Conservation (phyloP, 1,140 invertebrate genomes). For the Spodoptera litura region DNA sequence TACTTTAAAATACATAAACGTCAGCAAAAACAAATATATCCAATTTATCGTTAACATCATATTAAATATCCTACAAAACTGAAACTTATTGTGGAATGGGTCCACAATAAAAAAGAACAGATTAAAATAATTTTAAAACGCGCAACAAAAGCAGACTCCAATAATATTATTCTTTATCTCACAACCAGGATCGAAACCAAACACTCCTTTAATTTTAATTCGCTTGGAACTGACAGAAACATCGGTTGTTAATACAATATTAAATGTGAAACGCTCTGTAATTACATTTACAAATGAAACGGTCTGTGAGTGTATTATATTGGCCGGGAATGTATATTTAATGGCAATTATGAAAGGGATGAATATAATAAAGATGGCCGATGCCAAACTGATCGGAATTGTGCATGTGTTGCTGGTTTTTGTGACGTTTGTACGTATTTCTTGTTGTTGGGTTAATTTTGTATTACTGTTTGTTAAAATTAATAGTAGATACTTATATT, state of each 20-base stretch:
- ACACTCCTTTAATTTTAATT: slow-evolving; percentile 27
- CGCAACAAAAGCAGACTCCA: neutral
- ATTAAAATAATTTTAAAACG: neutral
- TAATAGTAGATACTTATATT: too few species aligned
- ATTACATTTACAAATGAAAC: slow-evolving; percentile 21
- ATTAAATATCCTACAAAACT: too few species aligned
- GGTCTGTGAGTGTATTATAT: slow-evolving; percentile 4
- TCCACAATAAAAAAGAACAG: neutral
- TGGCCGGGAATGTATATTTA: slow-evolving; percentile 29
- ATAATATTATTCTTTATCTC: slow-evolving; percentile 13
- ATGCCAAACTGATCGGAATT: slow-evolving; percentile 28
- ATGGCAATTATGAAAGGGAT: slow-evolving; percentile 24
- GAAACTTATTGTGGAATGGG: too few species aligned
- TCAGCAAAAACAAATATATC: too few species aligned
- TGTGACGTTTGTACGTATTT: neutral
- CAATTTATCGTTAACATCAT: too few species aligned
- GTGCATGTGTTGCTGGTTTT: neutral
- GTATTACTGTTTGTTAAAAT: too few species aligned
- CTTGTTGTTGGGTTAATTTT: too few species aligned
- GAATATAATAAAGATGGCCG: slow-evolving; percentile 31
- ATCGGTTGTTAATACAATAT: slow-evolving; percentile 28
- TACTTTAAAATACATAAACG: too few species aligned
- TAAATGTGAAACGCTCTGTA: slow-evolving; percentile 35
- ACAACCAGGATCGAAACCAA: slow-evolving; percentile 12
- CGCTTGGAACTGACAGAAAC: slow-evolving; percentile 18